Conservation (phyloP, 2,888 invertebrate species). For the Caenorhabditis doughertyi region DNA sequence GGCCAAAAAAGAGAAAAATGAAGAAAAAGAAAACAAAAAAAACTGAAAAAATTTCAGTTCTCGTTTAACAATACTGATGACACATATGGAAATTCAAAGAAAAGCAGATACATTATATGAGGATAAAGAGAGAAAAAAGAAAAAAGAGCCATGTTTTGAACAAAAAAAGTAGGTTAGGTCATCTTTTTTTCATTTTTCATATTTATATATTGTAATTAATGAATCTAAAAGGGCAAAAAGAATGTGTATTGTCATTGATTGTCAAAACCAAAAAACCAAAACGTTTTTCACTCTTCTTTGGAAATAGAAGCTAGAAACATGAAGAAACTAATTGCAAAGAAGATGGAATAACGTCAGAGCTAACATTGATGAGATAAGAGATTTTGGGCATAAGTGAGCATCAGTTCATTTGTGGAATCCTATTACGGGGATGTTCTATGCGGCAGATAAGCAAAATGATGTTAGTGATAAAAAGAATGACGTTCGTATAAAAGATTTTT, state of each 20-base stretch:
- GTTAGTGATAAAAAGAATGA: slow-evolving; percentile 29
- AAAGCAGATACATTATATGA: slow-evolving; percentile 37
- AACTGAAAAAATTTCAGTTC: slow-evolving; percentile 36
- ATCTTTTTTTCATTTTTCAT: not conserved
- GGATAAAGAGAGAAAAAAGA: slow-evolving; percentile 6
- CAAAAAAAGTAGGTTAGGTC: not conserved
- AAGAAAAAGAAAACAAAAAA: slow-evolving; percentile 11
- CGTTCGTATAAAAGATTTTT: slow-evolving; percentile 16
- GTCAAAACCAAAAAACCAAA: not conserved
- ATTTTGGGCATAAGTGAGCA: not conserved
- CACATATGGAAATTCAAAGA: slow-evolving; percentile 19
- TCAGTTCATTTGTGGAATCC: slow-evolving; percentile 47
- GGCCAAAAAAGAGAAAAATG: not conserved
- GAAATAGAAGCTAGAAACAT: not conserved
- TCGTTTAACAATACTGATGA: slow-evolving; percentile 42
- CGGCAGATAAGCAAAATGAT: slow-evolving; percentile 23
- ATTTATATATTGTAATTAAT: slow-evolving; percentile 14
- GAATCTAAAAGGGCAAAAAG: not conserved
- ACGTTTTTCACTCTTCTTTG: no score
- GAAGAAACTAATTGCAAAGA: slow-evolving; percentile 12
- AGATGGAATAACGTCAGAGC: slow-evolving; percentile 25
- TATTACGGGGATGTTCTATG: slow-evolving; percentile 49
- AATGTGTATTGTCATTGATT: not conserved
- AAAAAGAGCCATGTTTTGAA: slow-evolving; percentile 9
- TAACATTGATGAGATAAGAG: slow-evolving; percentile 19